Conservation (phyloP, 2,113 vertebrate genomes). For the Ibidorhyncha struthersii region DNA sequence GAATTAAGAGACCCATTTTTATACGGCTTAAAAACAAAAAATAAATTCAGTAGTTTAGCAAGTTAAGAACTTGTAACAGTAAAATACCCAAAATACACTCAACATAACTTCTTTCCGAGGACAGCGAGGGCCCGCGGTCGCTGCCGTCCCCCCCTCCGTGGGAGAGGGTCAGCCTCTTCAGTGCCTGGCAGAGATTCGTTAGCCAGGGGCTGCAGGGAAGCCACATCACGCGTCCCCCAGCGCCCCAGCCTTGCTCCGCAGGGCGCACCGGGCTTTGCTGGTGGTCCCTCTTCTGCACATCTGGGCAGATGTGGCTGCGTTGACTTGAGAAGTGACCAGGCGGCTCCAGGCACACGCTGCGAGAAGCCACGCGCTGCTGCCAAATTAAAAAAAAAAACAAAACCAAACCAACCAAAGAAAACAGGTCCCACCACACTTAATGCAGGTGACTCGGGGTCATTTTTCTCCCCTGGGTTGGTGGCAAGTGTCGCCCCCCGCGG, state of each 20-base stretch:
- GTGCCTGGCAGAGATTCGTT: neutral
- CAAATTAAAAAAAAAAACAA: neutral
- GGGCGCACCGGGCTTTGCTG: neutral
- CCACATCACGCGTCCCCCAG: neutral
- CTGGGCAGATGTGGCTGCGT: neutral
- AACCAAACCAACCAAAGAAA: too few species aligned
- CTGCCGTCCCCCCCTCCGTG: neutral
- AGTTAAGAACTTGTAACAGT: conserved; percentile 73
- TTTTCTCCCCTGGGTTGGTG: neutral
- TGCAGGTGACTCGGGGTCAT: neutral
- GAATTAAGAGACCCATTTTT: neutral
- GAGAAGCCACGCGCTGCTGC: neutral
- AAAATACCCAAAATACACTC: conserved; percentile 7
- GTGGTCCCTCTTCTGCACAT: neutral
- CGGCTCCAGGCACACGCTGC: neutral
- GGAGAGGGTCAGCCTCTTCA: neutral
- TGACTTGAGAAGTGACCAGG: neutral
- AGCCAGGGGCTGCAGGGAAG: neutral
- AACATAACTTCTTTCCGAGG: neutral
- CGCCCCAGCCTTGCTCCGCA: neutral
- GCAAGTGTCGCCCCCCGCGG: neutral
- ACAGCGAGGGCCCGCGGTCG: neutral
- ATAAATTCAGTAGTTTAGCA: conserved; percentile 60
- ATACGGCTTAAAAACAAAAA: neutral
- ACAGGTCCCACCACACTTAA: rapidly evolving